These are phyloP conservation scores for Sorex maritimensis DNA, from an alignment of 2,797 vertebrate species.

Conservation along the genomic window DNA sequence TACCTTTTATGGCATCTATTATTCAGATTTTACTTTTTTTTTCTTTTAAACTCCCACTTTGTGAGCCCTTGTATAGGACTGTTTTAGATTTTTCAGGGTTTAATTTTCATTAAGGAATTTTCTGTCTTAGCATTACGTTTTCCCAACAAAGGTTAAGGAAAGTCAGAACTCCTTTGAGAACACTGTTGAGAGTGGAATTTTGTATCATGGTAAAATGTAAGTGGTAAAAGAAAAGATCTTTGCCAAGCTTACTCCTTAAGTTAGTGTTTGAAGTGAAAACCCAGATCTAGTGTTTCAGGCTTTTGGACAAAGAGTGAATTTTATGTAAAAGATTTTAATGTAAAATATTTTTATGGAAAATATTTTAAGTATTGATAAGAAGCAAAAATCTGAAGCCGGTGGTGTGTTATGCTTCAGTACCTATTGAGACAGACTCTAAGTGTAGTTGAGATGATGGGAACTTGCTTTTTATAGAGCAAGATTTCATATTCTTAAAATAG, in stretches of 20 bases:
- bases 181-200: background rate
- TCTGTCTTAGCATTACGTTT: conserved; percentile 49
- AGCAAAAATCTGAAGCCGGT: conserved; percentile 53
- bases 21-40: conserved; percentile 25
- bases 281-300: background rate
- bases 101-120: conserved; percentile 40
- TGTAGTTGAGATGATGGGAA: conserved; percentile 71
- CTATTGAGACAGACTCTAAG: conserved; percentile 33
- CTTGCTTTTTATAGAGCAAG: conserved; percentile 82
- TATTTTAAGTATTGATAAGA: conserved; percentile 38
- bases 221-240: conserved; percentile 56
- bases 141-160: background rate
- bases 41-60: conserved; percentile 54
- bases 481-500: conserved; percentile 82
- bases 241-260: conserved; percentile 50
- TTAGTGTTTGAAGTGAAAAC: conserved; percentile 63
- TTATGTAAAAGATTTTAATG: background rate
- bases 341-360: background rate
- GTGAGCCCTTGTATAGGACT: background rate
- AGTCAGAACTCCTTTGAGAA: conserved; percentile 63
- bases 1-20: conserved; percentile 1
- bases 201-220: conserved; percentile 45
- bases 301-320: conserved; percentile 56
- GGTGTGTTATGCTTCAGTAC: conserved; percentile 55
- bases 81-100: conserved; percentile 55